Evolutionary conservation across 1,140 invertebrate species (phyloP).

Genomic region (Coptotermes formosanus): DNA sequence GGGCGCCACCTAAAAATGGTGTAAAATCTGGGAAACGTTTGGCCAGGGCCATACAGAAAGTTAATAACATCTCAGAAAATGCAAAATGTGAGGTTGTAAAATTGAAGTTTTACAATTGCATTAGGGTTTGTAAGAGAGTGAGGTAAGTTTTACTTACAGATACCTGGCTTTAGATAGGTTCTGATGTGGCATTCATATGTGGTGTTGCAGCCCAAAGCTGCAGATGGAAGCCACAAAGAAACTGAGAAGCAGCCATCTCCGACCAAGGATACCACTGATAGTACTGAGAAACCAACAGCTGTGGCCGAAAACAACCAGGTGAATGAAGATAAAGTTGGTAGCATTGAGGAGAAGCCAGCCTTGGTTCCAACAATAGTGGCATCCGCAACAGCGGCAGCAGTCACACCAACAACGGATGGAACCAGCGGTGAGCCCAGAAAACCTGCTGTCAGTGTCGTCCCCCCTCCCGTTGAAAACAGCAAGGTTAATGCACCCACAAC

Average conservation of each 20-base stretch:
- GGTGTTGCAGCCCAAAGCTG: neutral
- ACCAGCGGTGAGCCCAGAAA: neutral
- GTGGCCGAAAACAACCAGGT: neutral
- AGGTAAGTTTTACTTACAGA: no score
- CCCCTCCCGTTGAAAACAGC: constrained; percentile 22
- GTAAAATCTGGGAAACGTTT: no score
- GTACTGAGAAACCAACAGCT: neutral
- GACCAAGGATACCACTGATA: neutral
- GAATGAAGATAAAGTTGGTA: neutral
- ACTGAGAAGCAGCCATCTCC: neutral
- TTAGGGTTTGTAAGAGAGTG: no score
- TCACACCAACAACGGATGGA: neutral
- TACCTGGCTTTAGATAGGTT: no score
- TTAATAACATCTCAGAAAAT: no score
- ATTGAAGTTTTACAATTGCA: no score
- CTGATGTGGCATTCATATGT: no score
- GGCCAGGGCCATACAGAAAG: no score
- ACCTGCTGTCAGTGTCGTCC: neutral
- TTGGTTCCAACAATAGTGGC: neutral
- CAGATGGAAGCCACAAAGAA: neutral
- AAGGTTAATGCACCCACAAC: constrained; percentile 21
- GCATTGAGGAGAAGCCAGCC: neutral
- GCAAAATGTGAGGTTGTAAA: no score
- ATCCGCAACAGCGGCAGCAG: neutral
- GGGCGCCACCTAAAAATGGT: no score